These are phyloP conservation scores for Noctua pronuba DNA, from an alignment of 2,888 invertebrate genomes.

Conservation along the genomic window DNA sequence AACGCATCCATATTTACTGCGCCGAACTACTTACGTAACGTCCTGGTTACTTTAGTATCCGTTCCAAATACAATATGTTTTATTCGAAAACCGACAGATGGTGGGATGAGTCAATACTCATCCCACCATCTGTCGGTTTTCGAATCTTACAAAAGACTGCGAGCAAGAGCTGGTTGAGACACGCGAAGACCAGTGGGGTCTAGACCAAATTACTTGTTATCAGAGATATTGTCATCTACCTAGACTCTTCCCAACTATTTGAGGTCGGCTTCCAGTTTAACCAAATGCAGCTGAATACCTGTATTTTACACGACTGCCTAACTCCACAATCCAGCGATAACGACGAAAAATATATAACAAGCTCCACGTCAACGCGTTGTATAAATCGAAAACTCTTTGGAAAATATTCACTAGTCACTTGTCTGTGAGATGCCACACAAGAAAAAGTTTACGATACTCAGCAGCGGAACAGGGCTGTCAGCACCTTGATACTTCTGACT, in stretches of 20 bases:
- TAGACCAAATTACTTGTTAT: not conserved
- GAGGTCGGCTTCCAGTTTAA: not conserved
- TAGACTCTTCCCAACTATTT: no score
- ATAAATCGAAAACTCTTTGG: not conserved
- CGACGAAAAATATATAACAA: not conserved
- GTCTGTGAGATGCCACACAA: not conserved
- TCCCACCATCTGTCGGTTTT: no score
- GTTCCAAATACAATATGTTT: slow-evolving; percentile 3
- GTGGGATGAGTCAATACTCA: no score
- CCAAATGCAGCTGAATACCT: not conserved
- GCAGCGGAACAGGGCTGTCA: not conserved
- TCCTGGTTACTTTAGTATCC: not conserved
- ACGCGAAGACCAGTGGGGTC: not conserved
- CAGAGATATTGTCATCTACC: not conserved
- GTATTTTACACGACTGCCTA: not conserved
- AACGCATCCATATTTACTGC: slow-evolving; percentile 45
- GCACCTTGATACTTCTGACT: not conserved
- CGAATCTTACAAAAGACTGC: not conserved
- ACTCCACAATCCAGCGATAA: not conserved
- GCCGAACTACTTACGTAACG: slow-evolving; percentile 23
- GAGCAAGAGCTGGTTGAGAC: not conserved
- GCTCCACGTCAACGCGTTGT: not conserved
- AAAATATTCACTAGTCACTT: not conserved
- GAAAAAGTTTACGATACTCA: not conserved
- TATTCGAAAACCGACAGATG: not conserved